These are phyloP conservation scores for Bellardia pandia DNA, from an alignment of 2,888 invertebrate genomes.

Conservation along the genomic window DNA sequence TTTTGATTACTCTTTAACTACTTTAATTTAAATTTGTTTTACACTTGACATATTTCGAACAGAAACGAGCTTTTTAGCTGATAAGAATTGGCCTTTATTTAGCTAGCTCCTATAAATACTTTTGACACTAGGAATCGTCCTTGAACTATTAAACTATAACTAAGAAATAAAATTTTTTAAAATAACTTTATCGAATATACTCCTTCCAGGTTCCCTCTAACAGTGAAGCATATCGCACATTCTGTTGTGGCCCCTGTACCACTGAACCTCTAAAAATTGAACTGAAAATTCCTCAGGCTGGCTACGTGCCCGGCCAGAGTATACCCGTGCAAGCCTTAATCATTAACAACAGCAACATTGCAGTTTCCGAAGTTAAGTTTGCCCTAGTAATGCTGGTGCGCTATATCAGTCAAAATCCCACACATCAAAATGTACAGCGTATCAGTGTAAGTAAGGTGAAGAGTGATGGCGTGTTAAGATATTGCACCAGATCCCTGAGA, in stretches of 20 bases:
- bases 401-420: slow-evolving; percentile 76
- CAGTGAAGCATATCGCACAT: slow-evolving; percentile 79
- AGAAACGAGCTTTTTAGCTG: too few species aligned
- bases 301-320: slow-evolving; percentile 82
- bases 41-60: too few species aligned
- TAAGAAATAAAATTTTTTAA: too few species aligned
- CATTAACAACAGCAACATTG: slow-evolving; percentile 86
- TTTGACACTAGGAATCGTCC: too few species aligned
- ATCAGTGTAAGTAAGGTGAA: slow-evolving; percentile 77
- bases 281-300: slow-evolving; percentile 80
- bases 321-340: slow-evolving; percentile 84
- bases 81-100: too few species aligned
- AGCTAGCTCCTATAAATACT: too few species aligned
- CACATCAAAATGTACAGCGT: slow-evolving; percentile 77
- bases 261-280: slow-evolving; percentile 80
- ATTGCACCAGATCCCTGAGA: slow-evolving; percentile 77
- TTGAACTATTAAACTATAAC: too few species aligned
- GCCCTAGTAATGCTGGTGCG: slow-evolving; percentile 79
- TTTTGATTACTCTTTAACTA: too few species aligned
- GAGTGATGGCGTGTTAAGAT: slow-evolving; percentile 77
- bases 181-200: too few species aligned
- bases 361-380: slow-evolving; percentile 78
- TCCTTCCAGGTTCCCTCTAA: slow-evolving; percentile 77
- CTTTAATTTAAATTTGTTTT: too few species aligned
- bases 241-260: slow-evolving; percentile 81